Evolutionary conservation across 2,797 vertebrate species (phyloP), one percentile per base, ranked within the genome.

Genomic region (Phrynocephalus guinanensis): DNA sequence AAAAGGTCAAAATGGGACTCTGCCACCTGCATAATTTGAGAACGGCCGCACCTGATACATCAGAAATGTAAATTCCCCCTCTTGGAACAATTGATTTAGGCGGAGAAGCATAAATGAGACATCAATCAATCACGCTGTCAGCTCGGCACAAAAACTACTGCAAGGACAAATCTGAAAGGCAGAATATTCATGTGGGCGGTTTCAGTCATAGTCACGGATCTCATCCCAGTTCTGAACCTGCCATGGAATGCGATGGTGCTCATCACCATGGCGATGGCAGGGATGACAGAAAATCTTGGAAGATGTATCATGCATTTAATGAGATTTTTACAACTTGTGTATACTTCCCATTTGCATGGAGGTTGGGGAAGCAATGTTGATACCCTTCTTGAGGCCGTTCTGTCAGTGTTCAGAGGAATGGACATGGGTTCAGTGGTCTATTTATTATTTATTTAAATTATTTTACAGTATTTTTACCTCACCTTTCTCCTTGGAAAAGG

Each of bases 1-100:
- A 94, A 96, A 95, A 94, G 91, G 90, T 95, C 93, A 95, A 86
- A 84, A 9, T 90, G 84, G 86, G 91, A 78, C 87, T 93, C 85
- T 89, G 88, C 86, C 76, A 90, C 30, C 44, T 86, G 56, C 68
- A 18, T 89, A 81, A 88, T 90, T 90, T 78, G 82, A 82, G 85
- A 92, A 30, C 33, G 81, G 82, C 50, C 75, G 22, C 50, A 70
- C 20, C 11, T 67, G 78, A 90, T 83, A 87, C 38, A 86, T 84
- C 85, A 84, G 83, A 88, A 87, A 90, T 89, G 81, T 79, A 92
- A 85, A 88, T 89, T 87, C 83, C 90, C 72, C 85, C 48, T 86
- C 80, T 82, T 16, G 44, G 60, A 89, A 79, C 76, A 85, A 91
- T 89, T 92, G 92, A 93, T 93, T 91, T 50, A 80, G 76, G 80